Evolutionary conservation across 2,797 vertebrate species (phyloP).

Genomic region (Triplophysa bombifrons): DNA sequence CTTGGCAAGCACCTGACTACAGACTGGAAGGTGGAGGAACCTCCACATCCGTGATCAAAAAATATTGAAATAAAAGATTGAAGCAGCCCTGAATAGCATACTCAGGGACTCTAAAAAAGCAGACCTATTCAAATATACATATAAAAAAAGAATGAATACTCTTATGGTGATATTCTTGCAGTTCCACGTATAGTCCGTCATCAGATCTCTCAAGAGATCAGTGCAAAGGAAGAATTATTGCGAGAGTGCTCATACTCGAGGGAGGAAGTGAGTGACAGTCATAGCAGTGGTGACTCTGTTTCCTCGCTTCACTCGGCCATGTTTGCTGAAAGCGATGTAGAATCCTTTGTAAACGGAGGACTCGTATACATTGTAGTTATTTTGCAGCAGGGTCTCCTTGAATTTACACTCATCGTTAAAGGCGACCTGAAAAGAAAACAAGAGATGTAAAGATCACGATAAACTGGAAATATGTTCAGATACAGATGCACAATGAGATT

Average conservation of each 20-base stretch:
- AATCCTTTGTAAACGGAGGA: conserved; percentile 85
- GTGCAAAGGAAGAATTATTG: conserved; percentile 84
- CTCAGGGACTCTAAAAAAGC: conserved; percentile 74
- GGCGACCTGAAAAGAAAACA: conserved; percentile 73
- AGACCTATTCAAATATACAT: conserved; percentile 86
- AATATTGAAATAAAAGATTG: conserved; percentile 65
- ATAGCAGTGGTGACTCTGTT: conserved; percentile 89
- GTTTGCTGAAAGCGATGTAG: conserved; percentile 95
- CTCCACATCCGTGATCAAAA: conserved; percentile 65
- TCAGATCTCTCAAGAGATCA: conserved; percentile 68
- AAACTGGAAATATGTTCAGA: background rate
- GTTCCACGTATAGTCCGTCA: conserved; percentile 64
- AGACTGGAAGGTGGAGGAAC: conserved; percentile 69
- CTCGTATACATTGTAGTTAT: conserved; percentile 97
- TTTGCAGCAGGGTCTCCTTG: conserved; percentile 91
- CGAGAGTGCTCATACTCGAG: conserved; percentile 84
- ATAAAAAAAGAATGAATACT: conserved; percentile 80
- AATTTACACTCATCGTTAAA: conserved; percentile 96
- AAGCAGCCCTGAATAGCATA: conserved; percentile 75
- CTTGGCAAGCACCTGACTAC: conserved; percentile 78
- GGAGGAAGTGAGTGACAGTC: conserved; percentile 96
- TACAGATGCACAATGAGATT: background rate
- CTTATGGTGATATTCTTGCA: conserved; percentile 64
- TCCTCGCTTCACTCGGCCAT: conserved; percentile 89
- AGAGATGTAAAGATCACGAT: conserved; percentile 34